These are phyloP conservation scores for Pseudorasbora parva DNA, from an alignment of 2,113 vertebrate genomes.

Conservation along the genomic window DNA sequence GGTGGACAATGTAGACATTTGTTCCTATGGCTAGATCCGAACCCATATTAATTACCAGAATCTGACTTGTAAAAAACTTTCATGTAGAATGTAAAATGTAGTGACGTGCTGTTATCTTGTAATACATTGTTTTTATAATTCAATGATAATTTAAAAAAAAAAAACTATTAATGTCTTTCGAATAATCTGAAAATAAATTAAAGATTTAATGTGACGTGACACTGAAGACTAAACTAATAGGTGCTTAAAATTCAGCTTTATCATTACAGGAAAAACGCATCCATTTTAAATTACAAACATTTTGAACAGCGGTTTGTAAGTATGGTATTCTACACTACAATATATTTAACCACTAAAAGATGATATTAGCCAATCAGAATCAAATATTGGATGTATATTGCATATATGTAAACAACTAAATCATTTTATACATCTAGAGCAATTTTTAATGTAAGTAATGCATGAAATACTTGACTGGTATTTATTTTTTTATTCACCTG, in stretches of 20 bases:
- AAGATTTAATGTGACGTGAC: neutral
- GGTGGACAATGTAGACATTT: too few species aligned
- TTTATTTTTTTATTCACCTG: neutral
- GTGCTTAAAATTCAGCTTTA: neutral
- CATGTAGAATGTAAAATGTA: too few species aligned
- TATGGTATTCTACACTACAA: too few species aligned
- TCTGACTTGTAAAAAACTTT: too few species aligned
- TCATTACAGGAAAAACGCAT: neutral
- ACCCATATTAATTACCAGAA: too few species aligned
- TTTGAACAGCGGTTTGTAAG: neutral
- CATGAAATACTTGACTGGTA: neutral
- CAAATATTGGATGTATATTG: neutral
- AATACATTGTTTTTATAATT: too few species aligned
- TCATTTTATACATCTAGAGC: neutral
- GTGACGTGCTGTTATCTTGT: too few species aligned
- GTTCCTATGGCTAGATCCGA: too few species aligned
- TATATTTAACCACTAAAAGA: neutral
- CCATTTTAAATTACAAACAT: neutral
- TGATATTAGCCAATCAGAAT: neutral
- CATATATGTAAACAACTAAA: neutral
- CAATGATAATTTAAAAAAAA: too few species aligned
- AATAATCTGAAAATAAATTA: neutral
- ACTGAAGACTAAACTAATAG: neutral
- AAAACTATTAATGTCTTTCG: neutral
- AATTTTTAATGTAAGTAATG: neutral